These are phyloP conservation scores for Lophotriccus pileatus DNA, from an alignment of 2,797 vertebrate species.

Conservation along the genomic window DNA sequence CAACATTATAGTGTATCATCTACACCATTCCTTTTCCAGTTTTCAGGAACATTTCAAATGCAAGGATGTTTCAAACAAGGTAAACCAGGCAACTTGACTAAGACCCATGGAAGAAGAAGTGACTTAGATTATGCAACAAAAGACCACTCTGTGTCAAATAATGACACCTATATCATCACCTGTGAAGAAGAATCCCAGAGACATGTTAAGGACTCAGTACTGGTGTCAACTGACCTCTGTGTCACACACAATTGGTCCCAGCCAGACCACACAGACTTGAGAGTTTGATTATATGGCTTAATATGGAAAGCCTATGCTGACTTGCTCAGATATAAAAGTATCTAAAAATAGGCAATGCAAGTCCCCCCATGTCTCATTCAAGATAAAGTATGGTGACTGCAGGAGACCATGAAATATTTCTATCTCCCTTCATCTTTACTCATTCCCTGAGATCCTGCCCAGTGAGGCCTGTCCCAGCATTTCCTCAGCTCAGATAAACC, in stretches of 20 bases:
- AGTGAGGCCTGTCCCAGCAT: not conserved
- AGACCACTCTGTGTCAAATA: not conserved
- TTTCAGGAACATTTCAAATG: not conserved
- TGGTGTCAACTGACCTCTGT: not conserved
- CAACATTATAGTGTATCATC: not conserved
- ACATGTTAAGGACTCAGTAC: not conserved
- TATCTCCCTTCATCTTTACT: not conserved
- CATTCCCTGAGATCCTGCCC: not conserved
- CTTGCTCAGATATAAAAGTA: not conserved
- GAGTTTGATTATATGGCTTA: not conserved
- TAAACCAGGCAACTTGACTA: not conserved
- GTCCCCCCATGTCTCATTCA: not conserved
- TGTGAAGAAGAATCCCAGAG: not conserved
- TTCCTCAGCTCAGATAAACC: not conserved
- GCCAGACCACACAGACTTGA: not conserved
- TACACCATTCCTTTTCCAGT: not conserved
- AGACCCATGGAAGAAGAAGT: not conserved
- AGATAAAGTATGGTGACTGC: not conserved
- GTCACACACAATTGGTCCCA: not conserved
- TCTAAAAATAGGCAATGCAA: not conserved
- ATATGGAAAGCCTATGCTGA: not conserved
- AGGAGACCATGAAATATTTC: not conserved
- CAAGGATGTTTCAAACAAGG: not conserved
- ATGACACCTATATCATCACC: not conserved
- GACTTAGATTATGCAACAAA: not conserved